These are phyloP conservation scores for Danio jaintianensis DNA, from an alignment of 2,797 vertebrate species.

Conservation along the genomic window DNA sequence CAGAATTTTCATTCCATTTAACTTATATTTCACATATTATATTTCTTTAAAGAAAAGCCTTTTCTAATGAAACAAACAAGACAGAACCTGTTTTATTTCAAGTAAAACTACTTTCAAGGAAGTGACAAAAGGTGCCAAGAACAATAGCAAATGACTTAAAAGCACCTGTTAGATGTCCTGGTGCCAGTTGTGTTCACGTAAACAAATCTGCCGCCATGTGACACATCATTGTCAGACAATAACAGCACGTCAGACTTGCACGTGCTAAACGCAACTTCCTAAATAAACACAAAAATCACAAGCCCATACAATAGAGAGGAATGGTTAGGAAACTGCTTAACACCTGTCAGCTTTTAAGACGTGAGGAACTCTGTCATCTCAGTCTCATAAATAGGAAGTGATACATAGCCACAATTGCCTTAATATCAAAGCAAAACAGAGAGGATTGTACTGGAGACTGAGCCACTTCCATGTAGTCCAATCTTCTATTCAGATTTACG, in stretches of 20 bases:
- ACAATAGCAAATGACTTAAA: background rate
- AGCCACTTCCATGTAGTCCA: constrained; percentile 67
- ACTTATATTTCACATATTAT: too few relatives aligned
- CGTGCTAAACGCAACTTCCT: constrained; percentile 67
- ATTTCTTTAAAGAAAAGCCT: too few relatives aligned
- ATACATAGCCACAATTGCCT: constrained; percentile 66
- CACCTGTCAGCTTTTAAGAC: constrained; percentile 76
- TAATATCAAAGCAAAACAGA: constrained; percentile 67
- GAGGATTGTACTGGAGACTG: constrained; percentile 66
- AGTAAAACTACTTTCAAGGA: background rate
- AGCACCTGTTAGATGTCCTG: background rate
- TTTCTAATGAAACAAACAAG: background rate
- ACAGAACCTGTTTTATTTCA: background rate
- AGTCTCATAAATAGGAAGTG: constrained; percentile 77
- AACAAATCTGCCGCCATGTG: constrained; percentile 45
- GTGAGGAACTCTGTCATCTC: constrained; percentile 59
- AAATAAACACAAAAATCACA: constrained; percentile 66
- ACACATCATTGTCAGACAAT: constrained; percentile 60
- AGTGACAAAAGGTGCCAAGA: background rate
- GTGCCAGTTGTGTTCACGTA: constrained; percentile 36
- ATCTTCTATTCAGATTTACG: constrained; percentile 60
- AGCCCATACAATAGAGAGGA: constrained; percentile 55
- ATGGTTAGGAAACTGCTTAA: constrained; percentile 78
- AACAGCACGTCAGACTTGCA: constrained; percentile 69
- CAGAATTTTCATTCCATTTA: too few relatives aligned